These are phyloP conservation scores for Drosophila heteroneura DNA, from an alignment of 2,888 invertebrate genomes.

Conservation along the genomic window DNA sequence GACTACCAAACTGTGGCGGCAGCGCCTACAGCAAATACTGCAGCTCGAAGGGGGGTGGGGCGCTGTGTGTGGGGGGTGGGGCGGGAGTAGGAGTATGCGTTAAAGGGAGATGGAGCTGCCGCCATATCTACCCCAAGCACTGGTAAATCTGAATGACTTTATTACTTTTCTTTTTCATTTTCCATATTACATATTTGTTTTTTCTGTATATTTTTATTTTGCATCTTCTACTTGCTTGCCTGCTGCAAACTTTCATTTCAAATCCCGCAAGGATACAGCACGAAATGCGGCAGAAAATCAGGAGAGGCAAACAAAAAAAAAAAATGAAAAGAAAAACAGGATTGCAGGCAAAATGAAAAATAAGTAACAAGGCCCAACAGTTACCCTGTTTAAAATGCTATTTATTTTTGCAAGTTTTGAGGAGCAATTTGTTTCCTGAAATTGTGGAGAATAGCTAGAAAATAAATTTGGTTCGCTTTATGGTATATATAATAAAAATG, in stretches of 20 bases:
- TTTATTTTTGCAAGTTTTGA: neutral
- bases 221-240: slow-evolving; percentile 28
- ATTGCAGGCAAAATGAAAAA: slow-evolving; percentile 29
- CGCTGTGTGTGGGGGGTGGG: neutral
- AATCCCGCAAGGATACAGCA: slow-evolving; percentile 75
- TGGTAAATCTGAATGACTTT: slow-evolving; percentile 81
- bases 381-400: slow-evolving; percentile 12
- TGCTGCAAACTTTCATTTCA: slow-evolving; percentile 71
- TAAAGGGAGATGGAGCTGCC: slow-evolving; percentile 3
- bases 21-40: slow-evolving; percentile 43
- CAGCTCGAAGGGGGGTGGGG: neutral
- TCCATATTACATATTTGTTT: slow-evolving; percentile 54
- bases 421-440: accelerated
- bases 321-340: slow-evolving; percentile 17
- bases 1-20: slow-evolving; percentile 64
- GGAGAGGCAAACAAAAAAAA: slow-evolving; percentile 30
- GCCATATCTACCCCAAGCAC: slow-evolving; percentile 77
- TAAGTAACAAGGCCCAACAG: neutral
- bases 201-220: slow-evolving; percentile 13
- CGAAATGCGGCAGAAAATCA: slow-evolving; percentile 74
- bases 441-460: neutral
- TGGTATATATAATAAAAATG: too few species aligned
- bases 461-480: neutral
- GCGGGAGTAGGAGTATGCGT: neutral
- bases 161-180: slow-evolving; percentile 64